These are phyloP conservation scores for Crematogaster levior DNA, from an alignment of 2,888 invertebrate genomes.

Conservation along the genomic window DNA sequence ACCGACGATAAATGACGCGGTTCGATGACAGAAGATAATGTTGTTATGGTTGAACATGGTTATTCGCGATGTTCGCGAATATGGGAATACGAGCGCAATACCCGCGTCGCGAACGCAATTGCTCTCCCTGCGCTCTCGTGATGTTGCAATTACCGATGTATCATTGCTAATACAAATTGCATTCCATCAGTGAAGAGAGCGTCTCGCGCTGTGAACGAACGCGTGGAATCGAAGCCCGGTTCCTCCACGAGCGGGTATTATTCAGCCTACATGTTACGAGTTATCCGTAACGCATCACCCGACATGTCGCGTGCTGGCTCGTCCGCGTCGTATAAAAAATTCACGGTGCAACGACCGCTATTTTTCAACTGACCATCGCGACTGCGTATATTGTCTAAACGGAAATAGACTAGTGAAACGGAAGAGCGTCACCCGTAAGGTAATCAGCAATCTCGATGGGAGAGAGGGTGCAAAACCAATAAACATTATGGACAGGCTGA, in stretches of 20 bases:
- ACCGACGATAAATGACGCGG: conserved; percentile 34
- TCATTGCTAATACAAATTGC: conserved; percentile 37
- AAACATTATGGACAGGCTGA: neutral
- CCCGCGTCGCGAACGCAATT: conserved; percentile 9
- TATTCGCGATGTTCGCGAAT: conserved; percentile 19
- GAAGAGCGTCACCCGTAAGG: neutral
- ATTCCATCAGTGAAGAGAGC: neutral
- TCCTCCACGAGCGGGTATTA: neutral
- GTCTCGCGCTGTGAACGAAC: too few species aligned
- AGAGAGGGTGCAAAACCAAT: neutral
- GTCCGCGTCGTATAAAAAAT: conserved; percentile 65
- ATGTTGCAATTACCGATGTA: conserved; percentile 36
- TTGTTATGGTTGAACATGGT: conserved; percentile 8
- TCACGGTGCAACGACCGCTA: conserved; percentile 66
- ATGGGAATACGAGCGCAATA: neutral
- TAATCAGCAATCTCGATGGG: conserved; percentile 11
- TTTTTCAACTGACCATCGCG: conserved; percentile 49
- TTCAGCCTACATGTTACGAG: conserved; percentile 9
- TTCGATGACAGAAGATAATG: conserved; percentile 44
- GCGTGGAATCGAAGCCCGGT: conserved; percentile 7
- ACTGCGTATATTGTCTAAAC: conserved; percentile 9
- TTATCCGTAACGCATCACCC: conserved; percentile 47
- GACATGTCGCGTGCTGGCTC: conserved; percentile 40
- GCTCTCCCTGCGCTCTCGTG: conserved; percentile 6
- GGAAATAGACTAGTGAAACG: neutral